Conservation (phyloP, 37 sponge, comb jelly and placozoan genomes). For the Beroe ovata region DNA sequence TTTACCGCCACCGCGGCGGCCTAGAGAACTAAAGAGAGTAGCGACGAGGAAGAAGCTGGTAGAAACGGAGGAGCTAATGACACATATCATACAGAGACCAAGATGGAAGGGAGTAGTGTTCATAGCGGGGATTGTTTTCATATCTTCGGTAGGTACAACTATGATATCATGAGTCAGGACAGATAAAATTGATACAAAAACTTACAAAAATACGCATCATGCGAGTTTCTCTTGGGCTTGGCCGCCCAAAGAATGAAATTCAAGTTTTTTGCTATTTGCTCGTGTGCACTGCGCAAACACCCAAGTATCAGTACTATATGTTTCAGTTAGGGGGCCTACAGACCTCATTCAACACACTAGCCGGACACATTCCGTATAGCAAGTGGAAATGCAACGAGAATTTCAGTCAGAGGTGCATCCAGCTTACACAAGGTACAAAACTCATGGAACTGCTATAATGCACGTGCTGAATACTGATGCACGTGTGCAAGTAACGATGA, state of each 20-base stretch:
- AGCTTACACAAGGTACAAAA: not conserved
- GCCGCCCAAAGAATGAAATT: too few relatives aligned
- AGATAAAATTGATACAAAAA: too few relatives aligned
- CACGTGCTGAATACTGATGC: too few relatives aligned
- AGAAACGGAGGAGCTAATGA: not conserved
- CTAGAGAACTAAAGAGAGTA: not conserved
- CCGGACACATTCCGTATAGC: slow-evolving; percentile 5
- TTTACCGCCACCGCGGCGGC: not conserved
- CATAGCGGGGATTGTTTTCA: not conserved
- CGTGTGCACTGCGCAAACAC: too few relatives aligned
- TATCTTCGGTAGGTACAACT: not conserved
- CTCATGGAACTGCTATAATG: too few relatives aligned
- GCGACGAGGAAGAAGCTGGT: not conserved
- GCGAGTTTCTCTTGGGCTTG: too few relatives aligned
- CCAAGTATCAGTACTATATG: too few relatives aligned
- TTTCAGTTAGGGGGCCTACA: slow-evolving; percentile 18
- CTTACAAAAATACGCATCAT: too few relatives aligned
- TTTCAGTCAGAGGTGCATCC: not conserved
- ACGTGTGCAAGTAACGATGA: too few relatives aligned
- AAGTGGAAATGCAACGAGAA: slow-evolving; percentile 3
- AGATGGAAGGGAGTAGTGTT: not conserved
- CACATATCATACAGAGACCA: not conserved
- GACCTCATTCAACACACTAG: slow-evolving; percentile 30
- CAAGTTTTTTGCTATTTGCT: too few relatives aligned
- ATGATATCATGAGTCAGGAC: too few relatives aligned